A percentile compares a stretch with the other conserved stretches of the same genome.
phyloP scores from a whole-genome alignment of 1,140 invertebrate species.

The Lepeophtheirus salmonis region DNA sequence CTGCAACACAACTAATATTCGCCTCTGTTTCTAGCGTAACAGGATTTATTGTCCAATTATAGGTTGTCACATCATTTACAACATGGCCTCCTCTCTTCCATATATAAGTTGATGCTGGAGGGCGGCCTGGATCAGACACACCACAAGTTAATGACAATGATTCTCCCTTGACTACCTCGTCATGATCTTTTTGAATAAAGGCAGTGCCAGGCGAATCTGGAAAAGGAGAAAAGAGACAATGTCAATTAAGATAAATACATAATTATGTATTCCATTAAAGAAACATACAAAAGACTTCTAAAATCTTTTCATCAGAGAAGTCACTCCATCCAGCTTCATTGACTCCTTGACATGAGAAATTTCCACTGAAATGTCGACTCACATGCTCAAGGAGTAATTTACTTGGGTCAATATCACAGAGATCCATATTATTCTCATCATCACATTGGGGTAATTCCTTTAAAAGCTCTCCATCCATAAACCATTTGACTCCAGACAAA shows the following conservation, averaged over 20 bases:
- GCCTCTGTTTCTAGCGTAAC: constrained; percentile 57
- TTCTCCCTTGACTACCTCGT: constrained; percentile 53
- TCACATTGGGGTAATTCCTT: constrained; percentile 63
- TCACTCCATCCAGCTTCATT: constrained; percentile 11
- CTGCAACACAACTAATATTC: constrained; percentile 66
- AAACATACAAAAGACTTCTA: constrained; percentile 16
- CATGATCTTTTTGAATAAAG: constrained; percentile 44
- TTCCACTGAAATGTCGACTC: constrained; percentile 63
- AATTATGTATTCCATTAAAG: background rate
- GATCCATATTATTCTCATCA: constrained; percentile 24
- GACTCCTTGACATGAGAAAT: constrained; percentile 68
- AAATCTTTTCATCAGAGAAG: background rate
- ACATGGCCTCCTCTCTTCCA: constrained; percentile 55
- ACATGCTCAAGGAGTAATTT: constrained; percentile 59
- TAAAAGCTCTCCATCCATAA: constrained; percentile 53
- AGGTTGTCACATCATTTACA: constrained; percentile 46
- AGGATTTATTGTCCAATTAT: constrained; percentile 52
- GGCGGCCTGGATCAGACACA: constrained; percentile 56
- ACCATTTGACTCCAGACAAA: constrained; percentile 43
- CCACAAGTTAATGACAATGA: constrained; percentile 53
- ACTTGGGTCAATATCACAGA: constrained; percentile 64
- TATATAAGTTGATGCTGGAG: constrained; percentile 46
- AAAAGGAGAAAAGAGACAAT: constrained; percentile 19
- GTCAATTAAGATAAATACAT: constrained; percentile 5
- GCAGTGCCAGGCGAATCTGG: constrained; percentile 53